These are phyloP conservation scores for Palythoa grandis DNA, from an alignment of 92 coral and sea anemone genomes.

Conservation along the genomic window DNA sequence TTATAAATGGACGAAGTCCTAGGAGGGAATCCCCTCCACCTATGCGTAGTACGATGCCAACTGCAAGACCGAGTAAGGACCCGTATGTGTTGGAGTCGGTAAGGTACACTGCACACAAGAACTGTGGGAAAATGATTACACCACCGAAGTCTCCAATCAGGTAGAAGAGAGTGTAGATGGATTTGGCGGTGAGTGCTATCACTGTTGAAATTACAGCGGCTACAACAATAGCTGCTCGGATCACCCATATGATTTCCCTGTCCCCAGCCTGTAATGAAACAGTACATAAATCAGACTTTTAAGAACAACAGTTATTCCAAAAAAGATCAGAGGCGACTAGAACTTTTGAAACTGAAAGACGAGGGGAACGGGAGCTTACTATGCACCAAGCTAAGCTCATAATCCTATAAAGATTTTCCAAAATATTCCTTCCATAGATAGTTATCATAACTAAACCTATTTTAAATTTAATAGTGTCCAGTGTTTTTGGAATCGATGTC, in stretches of 20 bases:
- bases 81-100: slow-evolving; percentile 39
- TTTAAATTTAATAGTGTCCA: too few relatives aligned
- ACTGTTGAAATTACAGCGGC: slow-evolving; percentile 9
- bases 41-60: slow-evolving; percentile 19
- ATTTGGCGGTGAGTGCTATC: slow-evolving; percentile 5
- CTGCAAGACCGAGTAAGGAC: slow-evolving; percentile 16
- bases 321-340: neutral
- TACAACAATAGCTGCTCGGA: slow-evolving; percentile 1
- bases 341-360: neutral
- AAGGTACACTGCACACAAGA: slow-evolving; percentile 36
- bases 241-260: slow-evolving; percentile 8
- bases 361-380: too few relatives aligned
- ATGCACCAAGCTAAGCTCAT: too few relatives aligned
- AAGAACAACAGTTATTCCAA: too few relatives aligned
- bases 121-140: slow-evolving; percentile 41
- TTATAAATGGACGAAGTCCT: slow-evolving; percentile 34
- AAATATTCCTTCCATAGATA: too few relatives aligned
- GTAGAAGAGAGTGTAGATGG: slow-evolving; percentile 24
- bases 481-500: too few relatives aligned
- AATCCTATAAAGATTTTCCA: too few relatives aligned
- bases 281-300: neutral
- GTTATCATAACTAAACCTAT: too few relatives aligned
- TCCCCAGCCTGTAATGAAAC: slow-evolving; percentile 15
- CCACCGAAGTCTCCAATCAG: slow-evolving; percentile 24
- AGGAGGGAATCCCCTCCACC: slow-evolving; percentile 29